Evolutionary conservation across 1,140 invertebrate species (phyloP).

Genomic region (Lordiphosa clarofinis): DNA sequence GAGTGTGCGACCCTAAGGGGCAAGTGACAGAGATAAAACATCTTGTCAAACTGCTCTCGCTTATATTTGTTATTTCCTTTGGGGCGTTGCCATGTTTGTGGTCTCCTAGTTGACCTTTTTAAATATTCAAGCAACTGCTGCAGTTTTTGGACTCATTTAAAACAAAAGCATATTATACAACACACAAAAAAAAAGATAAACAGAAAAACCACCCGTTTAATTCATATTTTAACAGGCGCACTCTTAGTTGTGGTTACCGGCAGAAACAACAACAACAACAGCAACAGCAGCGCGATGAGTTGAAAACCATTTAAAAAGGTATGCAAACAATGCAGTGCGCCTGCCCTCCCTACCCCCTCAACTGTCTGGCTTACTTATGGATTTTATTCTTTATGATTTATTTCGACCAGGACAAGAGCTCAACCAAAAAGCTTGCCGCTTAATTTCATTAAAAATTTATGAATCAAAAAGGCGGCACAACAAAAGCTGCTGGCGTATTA

Average conservation of each 20-base stretch:
- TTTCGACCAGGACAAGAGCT: slow-evolving; percentile 27
- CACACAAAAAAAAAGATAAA: slow-evolving; percentile 4
- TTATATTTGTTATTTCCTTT: slow-evolving; percentile 2
- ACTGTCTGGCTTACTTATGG: slow-evolving; percentile 60
- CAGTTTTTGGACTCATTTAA: slow-evolving; percentile 50
- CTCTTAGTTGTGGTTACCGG: slow-evolving; percentile 64
- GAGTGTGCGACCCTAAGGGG: too few species aligned
- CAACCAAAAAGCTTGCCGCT: slow-evolving; percentile 74
- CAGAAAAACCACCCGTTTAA: slow-evolving; percentile 58
- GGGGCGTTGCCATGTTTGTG: slow-evolving; percentile 28
- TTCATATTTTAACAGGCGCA: slow-evolving; percentile 69
- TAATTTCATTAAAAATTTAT: slow-evolving; percentile 78
- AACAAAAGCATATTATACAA: slow-evolving; percentile 46
- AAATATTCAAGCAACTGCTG: slow-evolving; percentile 38
- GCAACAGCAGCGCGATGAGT: slow-evolving; percentile 24
- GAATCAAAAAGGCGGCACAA: slow-evolving; percentile 64
- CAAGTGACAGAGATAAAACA: too few species aligned
- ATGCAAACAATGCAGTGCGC: slow-evolving; percentile 56
- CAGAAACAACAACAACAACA: slow-evolving; percentile 26
- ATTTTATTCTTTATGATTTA: slow-evolving; percentile 73
- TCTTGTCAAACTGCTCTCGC: not conserved
- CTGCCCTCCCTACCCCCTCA: not conserved
- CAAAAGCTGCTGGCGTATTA: slow-evolving; percentile 64
- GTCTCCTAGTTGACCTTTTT: slow-evolving; percentile 63
- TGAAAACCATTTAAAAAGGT: slow-evolving; percentile 71